A percentile compares a stretch with the other conserved stretches of the same genome.
These are phyloP conservation scores for Heteromurus nitidus DNA, from an alignment of 2,888 invertebrate species.

Conservation along the genomic window DNA sequence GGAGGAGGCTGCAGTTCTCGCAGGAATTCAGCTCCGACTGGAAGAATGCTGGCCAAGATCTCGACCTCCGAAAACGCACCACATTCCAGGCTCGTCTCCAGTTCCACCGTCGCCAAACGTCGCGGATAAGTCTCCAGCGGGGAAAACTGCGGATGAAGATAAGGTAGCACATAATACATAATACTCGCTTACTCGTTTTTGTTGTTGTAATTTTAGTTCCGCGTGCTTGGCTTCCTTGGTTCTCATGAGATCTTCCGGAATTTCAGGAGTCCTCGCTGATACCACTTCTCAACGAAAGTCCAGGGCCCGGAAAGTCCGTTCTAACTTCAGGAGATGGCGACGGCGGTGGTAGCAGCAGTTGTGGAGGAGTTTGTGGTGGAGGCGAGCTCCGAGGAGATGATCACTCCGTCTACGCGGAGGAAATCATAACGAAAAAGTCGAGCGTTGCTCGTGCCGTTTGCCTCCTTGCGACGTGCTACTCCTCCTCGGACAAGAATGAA, in stretches of 20 bases:
- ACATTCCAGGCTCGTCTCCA: constrained; percentile 66
- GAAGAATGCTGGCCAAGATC: constrained; percentile 78
- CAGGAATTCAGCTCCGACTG: constrained; percentile 80
- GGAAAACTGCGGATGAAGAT: constrained; percentile 56
- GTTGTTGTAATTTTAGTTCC: neutral
- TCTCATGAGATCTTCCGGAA: constrained; percentile 33
- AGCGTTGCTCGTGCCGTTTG: constrained; percentile 73
- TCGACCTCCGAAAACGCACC: constrained; percentile 68
- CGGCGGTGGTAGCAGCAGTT: constrained; percentile 60
- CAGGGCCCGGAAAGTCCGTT: constrained; percentile 62
- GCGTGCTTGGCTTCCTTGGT: neutral
- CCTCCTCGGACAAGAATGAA: constrained; percentile 75
- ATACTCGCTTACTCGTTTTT: neutral
- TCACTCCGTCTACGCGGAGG: constrained; percentile 54
- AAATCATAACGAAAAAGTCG: constrained; percentile 68
- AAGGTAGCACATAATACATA: constrained; percentile 41
- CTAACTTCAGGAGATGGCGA: constrained; percentile 70
- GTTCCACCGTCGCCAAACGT: constrained; percentile 62
- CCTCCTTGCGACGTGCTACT: constrained; percentile 76
- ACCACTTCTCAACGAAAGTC: constrained; percentile 71
- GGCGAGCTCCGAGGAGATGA: constrained; percentile 42
- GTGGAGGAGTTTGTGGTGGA: constrained; percentile 44
- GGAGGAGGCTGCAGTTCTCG: constrained; percentile 81
- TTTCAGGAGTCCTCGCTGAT: constrained; percentile 72
- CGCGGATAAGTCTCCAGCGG: constrained; percentile 46